Percentiles rank a stretch among this genome's conserved stretches.
phyloP scores from a whole-genome alignment of 2,113 vertebrate genomes.

The Corythaixoides concolor region DNA sequence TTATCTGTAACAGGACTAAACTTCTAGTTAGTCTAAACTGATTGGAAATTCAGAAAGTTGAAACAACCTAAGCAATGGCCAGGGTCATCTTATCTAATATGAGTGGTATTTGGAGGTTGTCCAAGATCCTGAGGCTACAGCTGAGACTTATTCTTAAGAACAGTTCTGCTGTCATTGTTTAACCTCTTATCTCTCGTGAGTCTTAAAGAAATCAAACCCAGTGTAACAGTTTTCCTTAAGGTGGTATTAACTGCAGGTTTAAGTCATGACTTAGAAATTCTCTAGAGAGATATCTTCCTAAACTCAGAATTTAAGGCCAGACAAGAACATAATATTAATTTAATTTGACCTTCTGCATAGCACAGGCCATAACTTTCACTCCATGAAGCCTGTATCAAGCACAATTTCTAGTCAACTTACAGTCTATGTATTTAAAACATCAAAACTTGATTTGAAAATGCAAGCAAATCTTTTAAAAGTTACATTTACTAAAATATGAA shows the following conservation, averaged over 20 bases:
- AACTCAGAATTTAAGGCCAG: background rate
- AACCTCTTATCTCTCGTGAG: background rate
- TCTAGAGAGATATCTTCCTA: background rate
- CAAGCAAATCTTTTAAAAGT: background rate
- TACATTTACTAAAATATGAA: background rate
- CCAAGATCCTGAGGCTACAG: background rate
- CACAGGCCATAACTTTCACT: background rate
- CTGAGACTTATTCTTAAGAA: background rate
- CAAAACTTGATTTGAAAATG: background rate
- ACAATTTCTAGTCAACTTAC: background rate
- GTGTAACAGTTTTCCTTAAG: background rate
- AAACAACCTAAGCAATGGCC: background rate
- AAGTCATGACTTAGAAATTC: background rate
- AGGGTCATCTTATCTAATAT: background rate
- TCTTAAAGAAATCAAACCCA: background rate
- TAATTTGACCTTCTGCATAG: background rate
- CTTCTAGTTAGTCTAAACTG: background rate
- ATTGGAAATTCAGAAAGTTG: background rate
- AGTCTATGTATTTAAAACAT: background rate
- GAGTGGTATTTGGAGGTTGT: background rate
- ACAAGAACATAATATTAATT: background rate
- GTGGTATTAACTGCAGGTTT: constrained; percentile 3
- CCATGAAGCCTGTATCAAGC: background rate
- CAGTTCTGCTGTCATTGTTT: background rate
- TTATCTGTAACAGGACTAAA: background rate